Percentiles rank a stretch among this genome's conserved stretches.
Evolutionary conservation across 2,888 invertebrate genomes (phyloP).

Genomic region (Synanthedon vespiformis): DNA sequence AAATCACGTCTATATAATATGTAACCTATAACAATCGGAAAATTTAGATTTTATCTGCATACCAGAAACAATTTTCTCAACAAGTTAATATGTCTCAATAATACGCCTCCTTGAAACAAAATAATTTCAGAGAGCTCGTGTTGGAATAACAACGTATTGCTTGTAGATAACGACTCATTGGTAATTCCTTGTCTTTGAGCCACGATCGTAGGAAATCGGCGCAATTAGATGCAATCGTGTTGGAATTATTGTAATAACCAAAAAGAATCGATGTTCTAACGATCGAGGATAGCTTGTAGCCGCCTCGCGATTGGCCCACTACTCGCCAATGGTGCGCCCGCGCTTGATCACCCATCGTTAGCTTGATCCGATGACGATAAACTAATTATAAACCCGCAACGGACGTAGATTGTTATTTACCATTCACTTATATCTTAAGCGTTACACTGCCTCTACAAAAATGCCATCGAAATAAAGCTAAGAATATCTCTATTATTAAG

Average conservation of each 20-base stretch:
- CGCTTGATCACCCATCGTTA: slow-evolving; percentile 42
- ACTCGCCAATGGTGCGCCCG: slow-evolving; percentile 54
- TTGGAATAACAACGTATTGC: background rate
- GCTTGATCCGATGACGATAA: slow-evolving; percentile 55
- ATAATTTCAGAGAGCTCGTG: slow-evolving; percentile 5
- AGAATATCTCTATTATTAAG: no score
- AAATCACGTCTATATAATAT: slow-evolving; percentile 47
- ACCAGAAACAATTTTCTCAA: slow-evolving; percentile 39
- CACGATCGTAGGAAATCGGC: slow-evolving; percentile 54
- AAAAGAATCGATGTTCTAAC: slow-evolving; percentile 63
- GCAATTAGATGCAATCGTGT: slow-evolving; percentile 66
- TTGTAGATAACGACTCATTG: slow-evolving; percentile 17
- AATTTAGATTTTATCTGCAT: slow-evolving; percentile 30
- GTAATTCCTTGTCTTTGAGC: slow-evolving; percentile 40
- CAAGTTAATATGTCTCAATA: slow-evolving; percentile 32
- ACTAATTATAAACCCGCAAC: slow-evolving; percentile 51
- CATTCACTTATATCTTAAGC: slow-evolving; percentile 39
- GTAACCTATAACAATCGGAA: slow-evolving; percentile 33
- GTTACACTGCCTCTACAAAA: no score
- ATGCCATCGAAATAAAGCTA: no score
- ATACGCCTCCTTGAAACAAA: slow-evolving; percentile 11
- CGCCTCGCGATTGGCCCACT: slow-evolving; percentile 51
- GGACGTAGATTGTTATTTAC: slow-evolving; percentile 46
- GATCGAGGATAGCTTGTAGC: slow-evolving; percentile 31
- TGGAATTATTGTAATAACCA: slow-evolving; percentile 68